Evolutionary conservation across 2,888 invertebrate species (phyloP).

Genomic region (Cheilosia soror): DNA sequence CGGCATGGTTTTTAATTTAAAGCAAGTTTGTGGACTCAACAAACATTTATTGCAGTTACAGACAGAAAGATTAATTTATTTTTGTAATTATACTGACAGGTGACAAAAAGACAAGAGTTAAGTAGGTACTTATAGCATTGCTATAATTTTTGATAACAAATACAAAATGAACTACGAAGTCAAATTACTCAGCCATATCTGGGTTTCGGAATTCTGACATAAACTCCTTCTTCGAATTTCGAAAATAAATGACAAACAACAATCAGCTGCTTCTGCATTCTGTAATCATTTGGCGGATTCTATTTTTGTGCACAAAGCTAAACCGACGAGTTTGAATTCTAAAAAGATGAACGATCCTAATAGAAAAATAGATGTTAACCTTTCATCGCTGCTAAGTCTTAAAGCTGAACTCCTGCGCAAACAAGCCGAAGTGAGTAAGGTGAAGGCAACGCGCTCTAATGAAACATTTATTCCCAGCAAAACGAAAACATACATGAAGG

Average conservation of each 20-base stretch:
- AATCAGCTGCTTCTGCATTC: conserved; percentile 7
- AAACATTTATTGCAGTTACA: too few species aligned
- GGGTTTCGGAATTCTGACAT: background rate
- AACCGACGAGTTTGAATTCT: background rate
- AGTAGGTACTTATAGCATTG: too few species aligned
- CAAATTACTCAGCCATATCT: background rate
- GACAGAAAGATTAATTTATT: too few species aligned
- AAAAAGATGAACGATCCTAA: conserved; percentile 83
- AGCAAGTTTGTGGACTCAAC: too few species aligned
- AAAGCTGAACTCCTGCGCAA: conserved; percentile 95
- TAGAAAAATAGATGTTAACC: conserved; percentile 83
- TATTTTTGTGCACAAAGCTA: conserved; percentile 2
- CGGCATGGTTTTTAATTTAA: too few species aligned
- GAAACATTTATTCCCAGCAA: conserved; percentile 84
- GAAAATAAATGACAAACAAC: conserved; percentile 7
- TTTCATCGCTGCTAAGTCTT: conserved; percentile 88
- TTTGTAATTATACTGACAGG: too few species aligned
- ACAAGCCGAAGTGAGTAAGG: conserved; percentile 91
- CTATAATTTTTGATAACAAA: too few species aligned
- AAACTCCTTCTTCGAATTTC: background rate
- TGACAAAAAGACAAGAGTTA: too few species aligned
- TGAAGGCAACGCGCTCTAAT: conserved; percentile 85
- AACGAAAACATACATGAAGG: conserved; percentile 79
- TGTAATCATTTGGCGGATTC: conserved; percentile 3
- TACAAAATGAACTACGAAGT: too few species aligned